A percentile compares a stretch with the other conserved stretches of the same genome.
These are phyloP conservation scores for Chiloscyllium plagiosum DNA, from an alignment of 2,113 vertebrate genomes.

Conservation along the genomic window DNA sequence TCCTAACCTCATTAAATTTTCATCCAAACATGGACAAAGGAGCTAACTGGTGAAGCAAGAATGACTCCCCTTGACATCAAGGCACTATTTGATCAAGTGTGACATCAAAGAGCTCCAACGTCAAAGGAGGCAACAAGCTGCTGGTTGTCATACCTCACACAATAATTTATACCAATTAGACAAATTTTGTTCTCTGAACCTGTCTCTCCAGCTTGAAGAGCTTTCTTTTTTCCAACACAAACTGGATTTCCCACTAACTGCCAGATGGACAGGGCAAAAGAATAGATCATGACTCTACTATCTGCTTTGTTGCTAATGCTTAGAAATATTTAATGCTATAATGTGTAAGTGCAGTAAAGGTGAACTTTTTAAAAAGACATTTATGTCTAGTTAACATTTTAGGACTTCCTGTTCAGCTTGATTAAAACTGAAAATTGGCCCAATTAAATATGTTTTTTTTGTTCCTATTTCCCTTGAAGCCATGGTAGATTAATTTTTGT, in stretches of 20 bases:
- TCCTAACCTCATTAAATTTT: too few species aligned
- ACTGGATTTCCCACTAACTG: neutral
- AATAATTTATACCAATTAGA: neutral
- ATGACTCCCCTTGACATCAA: too few species aligned
- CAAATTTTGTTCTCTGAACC: constrained; percentile 10
- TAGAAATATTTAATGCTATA: neutral
- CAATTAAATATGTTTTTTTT: neutral
- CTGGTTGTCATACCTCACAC: too few species aligned
- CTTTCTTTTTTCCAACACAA: neutral
- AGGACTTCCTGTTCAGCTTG: neutral
- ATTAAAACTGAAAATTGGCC: neutral
- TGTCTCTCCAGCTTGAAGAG: constrained; percentile 8
- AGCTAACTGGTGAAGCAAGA: too few species aligned
- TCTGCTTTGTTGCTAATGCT: neutral
- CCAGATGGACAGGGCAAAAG: neutral
- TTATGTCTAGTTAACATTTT: neutral
- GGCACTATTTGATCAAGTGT: too few species aligned
- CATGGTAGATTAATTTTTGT: too few species aligned
- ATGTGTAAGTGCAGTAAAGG: neutral
- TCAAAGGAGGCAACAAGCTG: too few species aligned
- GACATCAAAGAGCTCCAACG: too few species aligned
- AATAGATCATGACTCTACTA: neutral
- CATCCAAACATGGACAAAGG: too few species aligned
- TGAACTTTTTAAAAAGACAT: neutral
- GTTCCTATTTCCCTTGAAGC: too few species aligned